Base-by-base conservation (phyloP, 2,888 invertebrate species). In the Amitus sp. region DNA sequence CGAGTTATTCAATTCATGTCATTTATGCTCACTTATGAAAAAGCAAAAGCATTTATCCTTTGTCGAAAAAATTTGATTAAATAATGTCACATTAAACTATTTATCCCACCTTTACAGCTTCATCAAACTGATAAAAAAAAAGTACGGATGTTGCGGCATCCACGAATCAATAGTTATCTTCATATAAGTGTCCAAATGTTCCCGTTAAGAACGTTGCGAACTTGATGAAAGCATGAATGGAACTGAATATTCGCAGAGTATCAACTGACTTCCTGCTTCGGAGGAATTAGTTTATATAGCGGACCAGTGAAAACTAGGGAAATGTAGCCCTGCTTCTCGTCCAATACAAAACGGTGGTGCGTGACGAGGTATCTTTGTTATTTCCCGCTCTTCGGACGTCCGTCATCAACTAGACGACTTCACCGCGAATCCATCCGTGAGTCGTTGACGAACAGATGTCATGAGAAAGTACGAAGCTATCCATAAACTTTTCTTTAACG, bases 281-380 rank as follows among this genome's bases (percentile, higher is more conserved):
- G 56, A 52, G 62, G 62, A 69, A 79, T 76, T 75, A 74, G 74
- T 74, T 80, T 80, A 80, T 80, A 80, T 80, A 76, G 68, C 63
- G 61, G 62, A 67, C 66, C 68, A 64, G 65, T 63, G 67, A 69
- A 69, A 71, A 69, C 56, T 55, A 65, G 69, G 69, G 73, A 74
- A 73, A 75, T 73, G 75, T 76, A 73, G 71, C 74, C 70, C 61
- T 59, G 62, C 60, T 61, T 56, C 69, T 74, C 75, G 75, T 80
- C 74, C 72, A 74, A 74, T 71, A 72, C 68, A 74, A 75, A 73
- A 79, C 74, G 79, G 73, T 76, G 77, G 76, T 73, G 80, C 82
- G 79, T 80, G 77, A 80, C 80, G 76, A 73, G 67, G 71, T 72
- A 73, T 72, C 70, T 63, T 72, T 69, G 4, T 15, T 68, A 68